phyloP scores from a whole-genome alignment of 2,113 vertebrate species.

The Rousettus leschenaultii region DNA sequence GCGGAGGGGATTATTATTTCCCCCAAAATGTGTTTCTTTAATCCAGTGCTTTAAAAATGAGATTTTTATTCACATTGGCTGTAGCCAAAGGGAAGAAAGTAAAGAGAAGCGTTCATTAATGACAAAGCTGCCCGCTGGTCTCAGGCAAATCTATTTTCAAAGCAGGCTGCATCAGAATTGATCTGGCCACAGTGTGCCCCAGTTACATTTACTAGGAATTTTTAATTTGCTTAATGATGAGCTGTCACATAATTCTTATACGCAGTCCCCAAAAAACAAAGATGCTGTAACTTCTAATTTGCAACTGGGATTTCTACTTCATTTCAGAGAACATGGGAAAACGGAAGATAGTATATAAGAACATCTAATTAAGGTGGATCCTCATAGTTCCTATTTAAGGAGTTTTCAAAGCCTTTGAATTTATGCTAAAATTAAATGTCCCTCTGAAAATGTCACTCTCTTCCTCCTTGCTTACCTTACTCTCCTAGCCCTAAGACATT shows the following conservation, averaged over 20 bases:
- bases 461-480: not conserved
- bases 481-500: too few relatives aligned
- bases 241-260: not conserved
- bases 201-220: slow-evolving; percentile 61
- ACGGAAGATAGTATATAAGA: not conserved
- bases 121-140: slow-evolving; percentile 43
- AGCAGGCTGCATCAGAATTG: slow-evolving; percentile 69
- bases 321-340: not conserved
- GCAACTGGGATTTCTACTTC: not conserved
- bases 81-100: slow-evolving; percentile 31
- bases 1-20: not conserved
- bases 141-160: slow-evolving; percentile 65
- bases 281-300: not conserved
- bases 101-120: slow-evolving; percentile 54
- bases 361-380: not conserved
- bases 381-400: not conserved
- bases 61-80: slow-evolving; percentile 36
- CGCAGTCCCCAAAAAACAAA: not conserved
- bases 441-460: not conserved
- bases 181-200: slow-evolving; percentile 42
- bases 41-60: not conserved
- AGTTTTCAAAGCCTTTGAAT: not conserved
- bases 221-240: not conserved
- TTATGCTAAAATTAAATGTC: not conserved
- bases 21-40: slow-evolving; percentile 35